Percentiles rank a stretch among this genome's conserved stretches.
Conservation (phyloP, 2,888 invertebrate genomes). For the Calephelis perditalis region DNA sequence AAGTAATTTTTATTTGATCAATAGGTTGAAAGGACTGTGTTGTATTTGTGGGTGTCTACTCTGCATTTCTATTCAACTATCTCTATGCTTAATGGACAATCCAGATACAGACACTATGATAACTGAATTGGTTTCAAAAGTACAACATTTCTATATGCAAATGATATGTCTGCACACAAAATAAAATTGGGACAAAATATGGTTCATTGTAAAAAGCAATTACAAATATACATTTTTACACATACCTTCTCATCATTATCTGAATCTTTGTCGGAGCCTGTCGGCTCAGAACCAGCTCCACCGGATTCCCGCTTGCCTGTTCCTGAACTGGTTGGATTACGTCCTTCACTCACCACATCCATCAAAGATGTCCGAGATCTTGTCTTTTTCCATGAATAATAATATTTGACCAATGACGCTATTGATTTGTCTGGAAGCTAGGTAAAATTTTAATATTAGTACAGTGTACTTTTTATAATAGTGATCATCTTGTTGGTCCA, state of each 20-base stretch:
- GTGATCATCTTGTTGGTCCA: no score
- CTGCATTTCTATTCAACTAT: constrained; percentile 62
- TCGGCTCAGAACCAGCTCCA: constrained; percentile 87
- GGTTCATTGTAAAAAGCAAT: constrained; percentile 23
- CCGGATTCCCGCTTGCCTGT: constrained; percentile 84
- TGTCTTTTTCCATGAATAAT: constrained; percentile 99
- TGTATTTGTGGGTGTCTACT: constrained; percentile 38
- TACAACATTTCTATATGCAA: constrained; percentile 37
- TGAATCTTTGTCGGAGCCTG: constrained; percentile 90
- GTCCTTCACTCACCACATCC: constrained; percentile 89
- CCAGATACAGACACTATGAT: constrained; percentile 56
- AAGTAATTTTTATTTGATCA: background rate
- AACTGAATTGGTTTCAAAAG: constrained; percentile 18
- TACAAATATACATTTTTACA: constrained; percentile 29
- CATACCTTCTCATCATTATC: constrained; percentile 94
- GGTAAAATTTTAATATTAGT: constrained; percentile 19
- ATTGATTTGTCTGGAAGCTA: constrained; percentile 98
- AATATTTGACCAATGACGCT: constrained; percentile 96
- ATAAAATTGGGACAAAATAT: constrained; percentile 27
- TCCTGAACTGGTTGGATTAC: constrained; percentile 83
- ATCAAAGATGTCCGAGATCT: constrained; percentile 94
- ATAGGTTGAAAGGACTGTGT: constrained; percentile 19
- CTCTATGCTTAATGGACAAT: constrained; percentile 58
- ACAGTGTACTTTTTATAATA: no score
- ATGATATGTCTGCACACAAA: constrained; percentile 31